Evolutionary conservation across 1,140 invertebrate species (phyloP).

Genomic region (Rhagoletis zephyria): DNA sequence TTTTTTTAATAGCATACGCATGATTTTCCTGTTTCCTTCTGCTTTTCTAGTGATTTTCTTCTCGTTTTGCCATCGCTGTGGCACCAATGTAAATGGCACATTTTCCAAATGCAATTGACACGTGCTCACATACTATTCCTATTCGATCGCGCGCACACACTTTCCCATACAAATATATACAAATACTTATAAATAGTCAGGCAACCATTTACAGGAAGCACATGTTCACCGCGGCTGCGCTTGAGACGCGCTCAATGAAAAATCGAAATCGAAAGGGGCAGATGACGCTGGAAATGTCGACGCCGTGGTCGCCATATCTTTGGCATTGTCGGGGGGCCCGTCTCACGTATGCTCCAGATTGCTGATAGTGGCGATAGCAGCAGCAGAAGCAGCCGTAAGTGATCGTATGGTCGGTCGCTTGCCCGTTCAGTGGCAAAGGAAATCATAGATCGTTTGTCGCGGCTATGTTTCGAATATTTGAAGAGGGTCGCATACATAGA

Average conservation of each 20-base stretch:
- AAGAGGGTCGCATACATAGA: conserved; percentile 31
- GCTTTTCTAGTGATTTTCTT: conserved; percentile 38
- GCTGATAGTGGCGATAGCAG: conserved; percentile 8
- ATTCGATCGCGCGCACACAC: background rate
- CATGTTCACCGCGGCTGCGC: conserved; percentile 23
- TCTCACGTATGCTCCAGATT: conserved; percentile 36
- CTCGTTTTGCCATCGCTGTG: conserved; percentile 3
- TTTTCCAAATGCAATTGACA: conserved; percentile 53
- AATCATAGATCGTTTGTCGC: conserved; percentile 50
- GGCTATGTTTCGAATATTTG: conserved; percentile 28
- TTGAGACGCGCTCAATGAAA: conserved; percentile 23
- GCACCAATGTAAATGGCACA: conserved; percentile 52
- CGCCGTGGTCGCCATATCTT: background rate
- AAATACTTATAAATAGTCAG: background rate
- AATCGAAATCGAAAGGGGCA: conserved; percentile 49
- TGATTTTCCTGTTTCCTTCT: conserved; percentile 32
- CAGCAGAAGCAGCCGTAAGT: background rate
- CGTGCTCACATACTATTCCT: conserved; percentile 36
- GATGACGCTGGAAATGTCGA: background rate
- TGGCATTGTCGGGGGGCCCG: background rate
- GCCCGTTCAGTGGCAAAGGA: conserved; percentile 26
- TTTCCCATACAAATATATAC: background rate
- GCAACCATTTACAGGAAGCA: conserved; percentile 42
- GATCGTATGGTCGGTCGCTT: background rate
- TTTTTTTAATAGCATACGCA: background rate